Evolutionary conservation across 2,888 invertebrate species (phyloP), one percentile per base, ranked within the genome.

Genomic region (Ochropleura plecta): DNA sequence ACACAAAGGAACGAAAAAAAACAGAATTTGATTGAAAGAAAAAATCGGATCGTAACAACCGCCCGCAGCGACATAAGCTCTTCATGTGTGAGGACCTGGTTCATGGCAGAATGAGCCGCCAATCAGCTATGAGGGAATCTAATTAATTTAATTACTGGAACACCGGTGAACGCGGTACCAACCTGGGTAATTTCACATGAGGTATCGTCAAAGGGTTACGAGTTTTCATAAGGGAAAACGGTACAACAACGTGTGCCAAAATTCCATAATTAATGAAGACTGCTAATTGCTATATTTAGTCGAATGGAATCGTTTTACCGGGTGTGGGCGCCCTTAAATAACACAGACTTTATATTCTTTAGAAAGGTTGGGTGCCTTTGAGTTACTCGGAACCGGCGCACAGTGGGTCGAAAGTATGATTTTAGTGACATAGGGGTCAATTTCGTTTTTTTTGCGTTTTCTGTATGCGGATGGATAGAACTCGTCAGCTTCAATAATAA

Each of bases 61-160:
- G 6, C 49, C 65, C 48, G 55, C 64, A 63, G 57, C 49, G 69
- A 46, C 59, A 51, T 30, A 65, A 76, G 60, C 44, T 64, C 62
- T 70, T 76, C 73, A 64, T 64, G 70, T 68, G 73, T 75, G 57
- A 75, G 72, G 55, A 69, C 30, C 44, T 68, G 49, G 68, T 74
- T 77, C 66, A 75, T 49, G 70, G 73, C 64, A 66, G 75, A 76
- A 76, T 82, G 69, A 67, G 63, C 46, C 53, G 44, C 82, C 73
- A 83, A 86, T 81, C 73, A 79, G 76, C 63, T 53, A 73, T 73
- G 73, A 77, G 73, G 79, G 75, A 83, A 76, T 76, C 70, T 76
- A 81, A 87, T 86, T 81, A 79, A 78, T 78, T 79, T 79, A 49
- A 79, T 73, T 79, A 78, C 57, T 44, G 62, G 48, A 46, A 70